Conservation (phyloP, 2,113 vertebrate species). For the Xiphias gladius region DNA sequence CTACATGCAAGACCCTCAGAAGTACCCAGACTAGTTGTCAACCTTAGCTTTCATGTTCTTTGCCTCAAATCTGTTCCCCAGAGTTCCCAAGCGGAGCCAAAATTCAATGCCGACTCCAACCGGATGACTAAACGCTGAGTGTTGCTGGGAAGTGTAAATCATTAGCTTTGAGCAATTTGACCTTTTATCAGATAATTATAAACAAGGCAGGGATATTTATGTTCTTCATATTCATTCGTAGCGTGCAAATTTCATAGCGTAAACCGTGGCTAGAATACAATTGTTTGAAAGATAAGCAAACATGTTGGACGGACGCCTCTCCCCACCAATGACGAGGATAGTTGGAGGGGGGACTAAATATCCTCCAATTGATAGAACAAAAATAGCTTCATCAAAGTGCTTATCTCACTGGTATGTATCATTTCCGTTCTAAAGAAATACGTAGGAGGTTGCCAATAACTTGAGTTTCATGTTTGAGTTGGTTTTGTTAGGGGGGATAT, state of each 20-base stretch:
- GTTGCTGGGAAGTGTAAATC: conserved; percentile 1
- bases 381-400: conserved; percentile 55
- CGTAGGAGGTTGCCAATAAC: neutral
- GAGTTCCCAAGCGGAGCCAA: neutral
- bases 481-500: neutral
- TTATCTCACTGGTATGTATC: conserved; percentile 26
- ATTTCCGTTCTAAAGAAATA: conserved; percentile 47
- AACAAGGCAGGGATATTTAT: conserved; percentile 38
- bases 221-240: conserved; percentile 26
- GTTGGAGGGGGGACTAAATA: conserved; percentile 64
- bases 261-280: conserved; percentile 60
- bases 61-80: neutral
- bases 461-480: neutral
- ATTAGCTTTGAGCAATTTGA: conserved; percentile 43
- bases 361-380: conserved; percentile 75
- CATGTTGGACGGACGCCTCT: conserved; percentile 35
- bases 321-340: conserved; percentile 22
- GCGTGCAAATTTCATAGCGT: conserved; percentile 24
- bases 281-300: conserved; percentile 74
- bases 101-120: neutral
- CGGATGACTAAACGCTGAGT: neutral
- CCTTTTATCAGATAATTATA: conserved; percentile 33
- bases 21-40: neutral
- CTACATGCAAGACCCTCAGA: neutral
- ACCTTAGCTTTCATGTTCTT: neutral